Evolutionary conservation across 37 sponge, comb jelly and placozoan genomes (phyloP), one percentile per base, ranked within the genome.

Genomic region (Ephydatia muelleri): DNA sequence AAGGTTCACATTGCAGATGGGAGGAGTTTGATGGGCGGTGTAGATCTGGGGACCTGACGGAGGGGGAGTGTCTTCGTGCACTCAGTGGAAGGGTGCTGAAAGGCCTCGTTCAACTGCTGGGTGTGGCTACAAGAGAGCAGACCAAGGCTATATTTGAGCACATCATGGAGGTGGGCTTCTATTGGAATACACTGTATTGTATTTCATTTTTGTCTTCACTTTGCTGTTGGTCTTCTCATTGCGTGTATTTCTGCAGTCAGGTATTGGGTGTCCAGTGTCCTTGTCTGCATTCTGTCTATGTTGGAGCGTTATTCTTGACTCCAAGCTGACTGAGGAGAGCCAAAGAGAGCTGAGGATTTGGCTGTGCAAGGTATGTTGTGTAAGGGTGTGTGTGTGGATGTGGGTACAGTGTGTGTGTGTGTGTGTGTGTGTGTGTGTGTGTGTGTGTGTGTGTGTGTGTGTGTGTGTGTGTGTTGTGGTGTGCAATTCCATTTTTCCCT

Each of bases 221-320:
- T 6, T 9, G 6, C 43, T 43, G 6, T 6, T 6, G 6, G 6
- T 6, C 43, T 6, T 6, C 43, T 6, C 57, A 57, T 1, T 21
- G 14, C 19, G 14, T 21, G 16, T n/a, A n/a, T n/a, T n/a, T n/a
- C n/a, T n/a, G n/a, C n/a, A n/a, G n/a, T n/a, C n/a, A n/a, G n/a
- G n/a, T n/a, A 57, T 11, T 21, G 16, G 16, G 57, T 57, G 57
- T 57, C 19, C 6, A 1, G 19, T 57, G 16, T 39, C 57, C 27
- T 73, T 48, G 36, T 14, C 31, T 23, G 30, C 30, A 30, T 84
- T 76, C 65, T 76, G 77, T 39, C 47, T 64, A 9, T 76, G 77
- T 29, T 84, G 84, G 84, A 26, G n/a, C 2, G 43, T 75, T 13
- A 32, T 84, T 26, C 31, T 84, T 2, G 77, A 84, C 68, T 75